These are phyloP conservation scores for Riptortus pedestris DNA, from an alignment of 1,140 invertebrate genomes.

Conservation along the genomic window DNA sequence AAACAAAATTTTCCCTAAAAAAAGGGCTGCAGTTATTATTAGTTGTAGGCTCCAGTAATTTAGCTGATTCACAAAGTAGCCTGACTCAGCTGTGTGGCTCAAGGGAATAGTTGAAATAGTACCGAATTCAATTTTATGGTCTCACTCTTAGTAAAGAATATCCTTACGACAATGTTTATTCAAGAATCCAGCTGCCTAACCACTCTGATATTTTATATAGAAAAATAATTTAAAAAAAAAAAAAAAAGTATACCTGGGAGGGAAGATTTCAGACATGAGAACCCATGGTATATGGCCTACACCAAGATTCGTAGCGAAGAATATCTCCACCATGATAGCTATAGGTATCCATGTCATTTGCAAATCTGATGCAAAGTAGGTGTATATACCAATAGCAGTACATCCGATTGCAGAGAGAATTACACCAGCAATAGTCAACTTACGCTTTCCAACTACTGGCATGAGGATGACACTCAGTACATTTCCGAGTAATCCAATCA, in stretches of 20 bases:
- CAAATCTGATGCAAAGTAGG: not conserved
- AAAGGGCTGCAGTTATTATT: too few relatives aligned
- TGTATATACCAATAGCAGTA: not conserved
- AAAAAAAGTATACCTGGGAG: constrained; percentile 26
- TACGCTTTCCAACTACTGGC: not conserved
- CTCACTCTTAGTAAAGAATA: too few relatives aligned
- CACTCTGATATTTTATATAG: too few relatives aligned
- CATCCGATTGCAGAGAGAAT: not conserved
- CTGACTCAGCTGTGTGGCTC: too few relatives aligned
- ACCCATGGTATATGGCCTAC: constrained; percentile 31
- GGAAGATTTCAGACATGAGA: constrained; percentile 30
- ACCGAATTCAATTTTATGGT: too few relatives aligned
- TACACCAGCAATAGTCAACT: not conserved
- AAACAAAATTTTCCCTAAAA: too few relatives aligned
- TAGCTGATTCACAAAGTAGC: too few relatives aligned
- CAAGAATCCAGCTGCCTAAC: too few relatives aligned
- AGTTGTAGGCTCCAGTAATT: too few relatives aligned
- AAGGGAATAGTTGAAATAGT: too few relatives aligned
- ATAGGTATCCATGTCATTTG: constrained; percentile 28
- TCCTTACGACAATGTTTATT: too few relatives aligned
- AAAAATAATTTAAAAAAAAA: not conserved
- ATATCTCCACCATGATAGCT: constrained; percentile 27
- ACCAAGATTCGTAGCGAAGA: constrained; percentile 29
- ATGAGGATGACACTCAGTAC: not conserved
- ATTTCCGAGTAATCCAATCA: not conserved